These are phyloP conservation scores for Apotomis turbidana DNA, from an alignment of 2,888 invertebrate genomes.

Conservation along the genomic window DNA sequence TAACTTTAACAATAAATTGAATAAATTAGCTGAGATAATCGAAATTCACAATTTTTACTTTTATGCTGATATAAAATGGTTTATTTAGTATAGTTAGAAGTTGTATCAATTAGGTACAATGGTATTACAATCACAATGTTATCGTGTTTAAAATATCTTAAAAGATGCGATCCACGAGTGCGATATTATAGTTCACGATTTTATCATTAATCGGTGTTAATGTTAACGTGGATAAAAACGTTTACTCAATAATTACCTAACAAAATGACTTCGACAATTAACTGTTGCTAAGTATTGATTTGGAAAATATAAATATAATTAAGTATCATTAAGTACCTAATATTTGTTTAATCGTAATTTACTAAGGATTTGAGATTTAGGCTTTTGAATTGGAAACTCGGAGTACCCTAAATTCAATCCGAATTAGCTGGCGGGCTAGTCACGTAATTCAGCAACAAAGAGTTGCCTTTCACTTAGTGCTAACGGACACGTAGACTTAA, in stretches of 20 bases:
- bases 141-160: not conserved
- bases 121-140: too few relatives aligned
- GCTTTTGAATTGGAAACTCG: conserved; percentile 1
- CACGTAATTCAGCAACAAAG: conserved; percentile 71
- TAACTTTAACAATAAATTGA: not conserved
- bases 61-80: too few relatives aligned
- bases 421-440: conserved; percentile 35
- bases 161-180: conserved; percentile 1
- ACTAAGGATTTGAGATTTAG: not conserved
- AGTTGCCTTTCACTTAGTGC: conserved; percentile 80
- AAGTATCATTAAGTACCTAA: not conserved
- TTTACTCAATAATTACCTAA: not conserved
- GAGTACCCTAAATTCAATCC: conserved; percentile 33
- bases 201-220: conserved; percentile 7
- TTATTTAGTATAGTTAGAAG: too few relatives aligned
- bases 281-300: not conserved
- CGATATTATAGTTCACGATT: conserved; percentile 23
- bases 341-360: not conserved
- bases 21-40: too few relatives aligned
- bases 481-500: conserved; percentile 79
- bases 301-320: conserved; percentile 9
- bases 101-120: too few relatives aligned
- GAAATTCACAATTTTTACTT: too few relatives aligned
- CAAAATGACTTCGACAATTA: conserved; percentile 4
- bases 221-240: not conserved